Base-by-base conservation (phyloP, 2,797 vertebrate genomes). In the Alauda arvensis region DNA sequence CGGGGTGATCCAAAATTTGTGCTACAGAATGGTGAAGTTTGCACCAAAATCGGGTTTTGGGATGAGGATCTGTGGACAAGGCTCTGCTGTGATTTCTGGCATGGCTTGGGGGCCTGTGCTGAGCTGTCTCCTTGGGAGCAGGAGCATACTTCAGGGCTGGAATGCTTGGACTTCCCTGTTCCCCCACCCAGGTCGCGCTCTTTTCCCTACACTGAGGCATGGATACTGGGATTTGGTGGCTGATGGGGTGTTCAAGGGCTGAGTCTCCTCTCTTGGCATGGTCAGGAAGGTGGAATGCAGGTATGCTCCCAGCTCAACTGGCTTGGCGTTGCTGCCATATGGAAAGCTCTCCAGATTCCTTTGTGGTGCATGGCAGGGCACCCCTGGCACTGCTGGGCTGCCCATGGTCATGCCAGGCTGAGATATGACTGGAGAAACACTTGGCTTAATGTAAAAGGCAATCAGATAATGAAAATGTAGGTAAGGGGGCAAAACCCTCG, bases 121-220 rank as follows among this genome's bases (percentile, higher is more conserved):
- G 76, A 78, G 26, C 31, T 69, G 3, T 8, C 11, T 83, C 4
- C 18, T 17, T 29, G 12, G 57, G 23, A 80, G 11, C 23, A 55
- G 4, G 5, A 66, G 45, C 42, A 18, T 68, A 1, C 46, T 71
- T 60, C 6, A 6, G 26, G 43, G 39, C n/a, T 31, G 18, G 55
- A 55, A 9, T 86, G 31, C 37, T 59, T 1, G 2, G 17, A 9
- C 9, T 69, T 55, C 14, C 24, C 31, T 31, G 2, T 81, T 85
- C 33, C 39, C 39, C 39, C 20, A 2, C 28, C 33, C 3, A 5
- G 20, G 11, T 29, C 0, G 0, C 0, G 0, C 61, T 59, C 12
- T n/a, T 34, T 0, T 3, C 23, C 15, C 28, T 37, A 0, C 7
- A 2, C 37, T 20, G 20, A n/a, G 42, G 18, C 4, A 17, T 59